Evolutionary conservation across 2,888 invertebrate species (phyloP), one percentile per base, ranked within the genome.

Genomic region (Cheilosia grossa): DNA sequence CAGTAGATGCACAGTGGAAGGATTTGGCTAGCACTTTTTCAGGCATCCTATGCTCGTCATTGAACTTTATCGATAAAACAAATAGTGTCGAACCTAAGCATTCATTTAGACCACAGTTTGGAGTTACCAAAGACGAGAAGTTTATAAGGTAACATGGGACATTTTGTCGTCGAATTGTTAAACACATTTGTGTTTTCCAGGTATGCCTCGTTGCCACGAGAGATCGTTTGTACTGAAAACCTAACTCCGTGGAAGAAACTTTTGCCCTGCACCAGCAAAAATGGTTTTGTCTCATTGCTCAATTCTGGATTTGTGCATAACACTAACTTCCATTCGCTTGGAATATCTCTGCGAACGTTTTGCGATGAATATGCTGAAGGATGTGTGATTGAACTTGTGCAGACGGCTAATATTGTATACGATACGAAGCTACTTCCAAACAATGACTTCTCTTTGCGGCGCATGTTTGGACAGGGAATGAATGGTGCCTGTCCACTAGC

Each of bases 171-270:
- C 44, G 24, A 47, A 10, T 4, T 17, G 27, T 30, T 0, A 6
- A 69, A 19, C 9, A 19, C 37, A 91, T 93, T 89, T 92, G 93
- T 88, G 93, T 51, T 63, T 49, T 87, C 86, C 93, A 88, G 97
- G 88, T 99, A 98, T 93, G 96, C 98, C 0, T 95, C 97, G n/a
- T 91, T 99, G 82, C 98, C 99, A 0, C 94, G 97, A 87, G 99
- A 99, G 93, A 97, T 98, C 88, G 98, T 99, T 4, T 99, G 99
- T 90, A 99, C 99, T 0, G 99, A 99, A 93, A 99, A 99, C 93
- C 93, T 99, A 88, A 99, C 99, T 15, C 99, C 99, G 0, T 99
- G 99, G 96, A 98, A 98, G 89, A 99, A 99, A 91, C 93, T 99
- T 4, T 92, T 99, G 56, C 99, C 99, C 0, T 99, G 99, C 92